Conservation (phyloP, 2,797 vertebrate species). For the Alexandromys oeconomus region DNA sequence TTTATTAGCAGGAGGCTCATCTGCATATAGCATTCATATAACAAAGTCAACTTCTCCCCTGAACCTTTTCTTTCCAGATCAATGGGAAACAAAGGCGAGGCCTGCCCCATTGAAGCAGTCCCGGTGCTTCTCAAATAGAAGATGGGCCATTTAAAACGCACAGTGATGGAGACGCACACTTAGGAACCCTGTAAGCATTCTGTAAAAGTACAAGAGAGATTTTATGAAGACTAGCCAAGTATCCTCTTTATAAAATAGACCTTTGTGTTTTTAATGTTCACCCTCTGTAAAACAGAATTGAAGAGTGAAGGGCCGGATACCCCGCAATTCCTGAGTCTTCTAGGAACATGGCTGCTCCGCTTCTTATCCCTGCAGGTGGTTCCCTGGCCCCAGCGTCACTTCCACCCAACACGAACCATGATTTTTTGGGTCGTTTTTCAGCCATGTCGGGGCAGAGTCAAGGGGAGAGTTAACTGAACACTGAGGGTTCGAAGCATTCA, state of each 20-base stretch:
- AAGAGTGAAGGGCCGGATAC: background rate
- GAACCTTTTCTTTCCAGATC: constrained; percentile 61
- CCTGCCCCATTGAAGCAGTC: background rate
- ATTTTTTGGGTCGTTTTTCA: background rate
- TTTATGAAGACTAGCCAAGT: constrained; percentile 21
- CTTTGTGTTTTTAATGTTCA: constrained; percentile 41
- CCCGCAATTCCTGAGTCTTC: background rate
- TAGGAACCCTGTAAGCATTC: constrained; percentile 42
- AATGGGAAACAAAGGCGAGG: constrained; percentile 48
- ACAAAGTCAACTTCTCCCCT: constrained; percentile 41
- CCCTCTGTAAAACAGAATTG: constrained; percentile 28
- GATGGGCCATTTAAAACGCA: background rate
- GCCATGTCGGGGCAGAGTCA: background rate
- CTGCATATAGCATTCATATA: background rate
- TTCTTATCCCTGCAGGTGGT: background rate
- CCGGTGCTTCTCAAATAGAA: background rate
- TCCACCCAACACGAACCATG: background rate
- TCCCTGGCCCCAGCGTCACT: constrained; percentile 17
- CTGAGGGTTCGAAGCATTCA: background rate
- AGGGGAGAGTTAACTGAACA: background rate
- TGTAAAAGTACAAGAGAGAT: background rate
- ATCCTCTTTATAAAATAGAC: constrained; percentile 38
- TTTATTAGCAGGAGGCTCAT: background rate
- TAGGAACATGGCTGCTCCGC: background rate
- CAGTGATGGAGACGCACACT: background rate